These are phyloP conservation scores for Drosophila punjabiensis DNA, from an alignment of 1,140 invertebrate genomes.

Conservation along the genomic window DNA sequence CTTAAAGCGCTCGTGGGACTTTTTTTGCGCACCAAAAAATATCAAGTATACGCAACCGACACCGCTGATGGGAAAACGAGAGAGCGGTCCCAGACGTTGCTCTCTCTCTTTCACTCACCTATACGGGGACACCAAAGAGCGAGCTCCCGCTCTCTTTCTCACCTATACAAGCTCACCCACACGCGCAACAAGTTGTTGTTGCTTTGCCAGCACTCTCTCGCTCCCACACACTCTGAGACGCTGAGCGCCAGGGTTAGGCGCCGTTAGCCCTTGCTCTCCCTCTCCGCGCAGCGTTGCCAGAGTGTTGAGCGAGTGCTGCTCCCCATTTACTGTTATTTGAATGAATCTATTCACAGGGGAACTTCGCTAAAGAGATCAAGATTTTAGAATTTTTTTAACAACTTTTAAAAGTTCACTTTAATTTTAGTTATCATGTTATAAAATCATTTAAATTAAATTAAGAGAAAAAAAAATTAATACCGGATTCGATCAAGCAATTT, in stretches of 20 bases:
- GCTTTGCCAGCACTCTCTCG: slow-evolving; percentile 35
- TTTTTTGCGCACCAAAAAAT: slow-evolving; percentile 75
- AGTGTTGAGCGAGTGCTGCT: slow-evolving; percentile 18
- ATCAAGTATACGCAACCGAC: slow-evolving; percentile 58
- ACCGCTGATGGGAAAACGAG: slow-evolving; percentile 24
- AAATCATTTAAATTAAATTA: no score
- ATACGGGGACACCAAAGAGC: not conserved
- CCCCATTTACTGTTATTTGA: slow-evolving; percentile 53
- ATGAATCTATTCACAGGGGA: slow-evolving; percentile 31
- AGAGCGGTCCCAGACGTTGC: slow-evolving; percentile 52
- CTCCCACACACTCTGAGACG: slow-evolving; percentile 8
- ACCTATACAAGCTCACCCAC: slow-evolving; percentile 45
- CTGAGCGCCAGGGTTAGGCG: slow-evolving; percentile 31
- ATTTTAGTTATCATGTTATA: not conserved
- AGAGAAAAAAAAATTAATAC: not conserved
- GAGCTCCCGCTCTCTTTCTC: not conserved
- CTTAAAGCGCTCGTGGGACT: slow-evolving; percentile 52
- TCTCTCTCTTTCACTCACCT: slow-evolving; percentile 28
- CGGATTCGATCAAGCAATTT: not conserved
- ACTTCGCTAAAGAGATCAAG: not conserved
- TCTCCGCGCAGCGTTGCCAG: slow-evolving; percentile 42
- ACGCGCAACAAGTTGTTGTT: slow-evolving; percentile 75
- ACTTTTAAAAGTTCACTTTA: not conserved
- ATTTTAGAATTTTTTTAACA: not conserved
- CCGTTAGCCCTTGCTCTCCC: slow-evolving; percentile 46